Evolutionary conservation across 1,140 invertebrate genomes (phyloP).

Genomic region (Melitaea cinxia): DNA sequence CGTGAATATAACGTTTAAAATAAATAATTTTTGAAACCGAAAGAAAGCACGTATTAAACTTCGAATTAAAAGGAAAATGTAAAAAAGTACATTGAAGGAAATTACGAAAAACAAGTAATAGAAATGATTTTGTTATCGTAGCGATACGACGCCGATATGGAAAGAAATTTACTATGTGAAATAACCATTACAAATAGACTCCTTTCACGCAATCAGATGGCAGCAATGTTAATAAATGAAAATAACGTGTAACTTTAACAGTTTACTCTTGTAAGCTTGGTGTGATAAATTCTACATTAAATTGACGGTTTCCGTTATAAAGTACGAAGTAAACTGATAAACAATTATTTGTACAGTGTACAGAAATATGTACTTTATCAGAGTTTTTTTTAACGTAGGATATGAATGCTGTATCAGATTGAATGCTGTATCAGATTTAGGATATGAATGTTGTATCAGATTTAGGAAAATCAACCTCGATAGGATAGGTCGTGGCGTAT

Average conservation of each 20-base stretch:
- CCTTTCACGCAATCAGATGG: slow-evolving; percentile 18
- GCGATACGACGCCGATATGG: slow-evolving; percentile 31
- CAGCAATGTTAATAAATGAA: background rate
- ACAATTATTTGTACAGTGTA: background rate
- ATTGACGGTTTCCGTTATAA: slow-evolving; percentile 1
- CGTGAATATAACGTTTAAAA: background rate
- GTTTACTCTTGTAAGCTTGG: background rate
- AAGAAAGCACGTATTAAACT: too few relatives aligned
- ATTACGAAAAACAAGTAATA: slow-evolving; percentile 17
- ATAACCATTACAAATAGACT: slow-evolving; percentile 33
- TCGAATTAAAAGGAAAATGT: slow-evolving; percentile 4
- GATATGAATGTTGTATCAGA: too few relatives aligned
- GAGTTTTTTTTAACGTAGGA: too few relatives aligned
- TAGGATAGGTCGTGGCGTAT: too few relatives aligned
- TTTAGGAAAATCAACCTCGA: too few relatives aligned
- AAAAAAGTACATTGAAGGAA: slow-evolving; percentile 14
- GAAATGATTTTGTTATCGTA: slow-evolving; percentile 23
- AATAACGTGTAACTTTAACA: background rate
- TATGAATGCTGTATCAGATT: too few relatives aligned
- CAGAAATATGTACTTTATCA: too few relatives aligned
- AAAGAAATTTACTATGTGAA: slow-evolving; percentile 11
- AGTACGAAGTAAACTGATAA: background rate
- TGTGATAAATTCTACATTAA: background rate
- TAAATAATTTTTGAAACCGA: too few relatives aligned
- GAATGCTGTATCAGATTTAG: too few relatives aligned